These are phyloP conservation scores for Agelas oroides DNA, from an alignment of 37 sponge, comb jelly and placozoan genomes.

Conservation along the genomic window DNA sequence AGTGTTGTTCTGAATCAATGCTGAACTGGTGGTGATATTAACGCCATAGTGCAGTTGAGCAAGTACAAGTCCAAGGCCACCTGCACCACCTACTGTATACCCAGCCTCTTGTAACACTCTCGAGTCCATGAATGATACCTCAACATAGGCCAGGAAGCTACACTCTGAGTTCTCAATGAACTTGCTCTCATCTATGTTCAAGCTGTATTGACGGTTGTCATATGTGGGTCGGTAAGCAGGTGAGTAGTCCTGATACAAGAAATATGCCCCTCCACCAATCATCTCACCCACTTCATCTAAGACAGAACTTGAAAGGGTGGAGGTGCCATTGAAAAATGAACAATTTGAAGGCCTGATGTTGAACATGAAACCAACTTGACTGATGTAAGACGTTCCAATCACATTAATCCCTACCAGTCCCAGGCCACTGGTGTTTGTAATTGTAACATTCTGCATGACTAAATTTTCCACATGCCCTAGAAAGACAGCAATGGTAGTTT, in stretches of 20 bases:
- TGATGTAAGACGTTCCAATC: slow-evolving; percentile 24
- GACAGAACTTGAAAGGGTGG: neutral
- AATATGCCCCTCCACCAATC: slow-evolving; percentile 50
- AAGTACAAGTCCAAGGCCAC: slow-evolving; percentile 2
- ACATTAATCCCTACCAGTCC: slow-evolving; percentile 55
- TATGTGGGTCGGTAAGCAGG: neutral
- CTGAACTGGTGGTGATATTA: neutral
- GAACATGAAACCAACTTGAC: neutral
- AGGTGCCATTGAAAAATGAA: neutral
- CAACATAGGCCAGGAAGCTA: neutral
- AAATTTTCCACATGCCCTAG: slow-evolving; percentile 17
- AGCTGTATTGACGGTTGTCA: neutral
- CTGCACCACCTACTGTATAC: slow-evolving; percentile 26
- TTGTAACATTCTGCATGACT: slow-evolving; percentile 9
- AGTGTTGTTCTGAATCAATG: slow-evolving; percentile 15
- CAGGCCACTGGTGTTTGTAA: slow-evolving; percentile 30
- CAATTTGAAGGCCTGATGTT: neutral
- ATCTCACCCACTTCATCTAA: no score
- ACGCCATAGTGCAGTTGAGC: slow-evolving; percentile 12
- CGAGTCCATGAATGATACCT: neutral
- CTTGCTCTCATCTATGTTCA: neutral
- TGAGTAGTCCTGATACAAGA: slow-evolving; percentile 42
- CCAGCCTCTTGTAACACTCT: neutral
- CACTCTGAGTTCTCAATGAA: slow-evolving; percentile 23
- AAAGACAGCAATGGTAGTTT: neutral